Percentiles rank a stretch among this genome's conserved stretches.
Evolutionary conservation across 1,140 invertebrate species (phyloP).

Genomic region (Sarcophaga peregrina): DNA sequence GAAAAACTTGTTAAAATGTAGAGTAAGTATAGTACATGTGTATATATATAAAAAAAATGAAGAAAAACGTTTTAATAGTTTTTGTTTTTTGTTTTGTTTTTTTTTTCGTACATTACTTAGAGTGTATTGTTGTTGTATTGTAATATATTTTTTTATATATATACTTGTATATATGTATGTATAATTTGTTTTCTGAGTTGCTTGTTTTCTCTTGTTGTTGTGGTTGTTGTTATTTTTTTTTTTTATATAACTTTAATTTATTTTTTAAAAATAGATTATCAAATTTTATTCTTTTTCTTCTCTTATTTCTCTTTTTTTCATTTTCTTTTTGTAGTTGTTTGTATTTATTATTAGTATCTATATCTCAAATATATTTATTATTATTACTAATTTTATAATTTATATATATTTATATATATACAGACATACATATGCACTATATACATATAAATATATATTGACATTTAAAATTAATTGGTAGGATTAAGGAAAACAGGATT

Average conservation of each 20-base stretch:
- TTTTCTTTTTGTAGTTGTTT: slow-evolving; percentile 17
- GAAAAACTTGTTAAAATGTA: too few relatives aligned
- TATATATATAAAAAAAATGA: not conserved
- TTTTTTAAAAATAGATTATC: slow-evolving; percentile 37
- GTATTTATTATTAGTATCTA: slow-evolving; percentile 18
- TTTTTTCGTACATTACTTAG: slow-evolving; percentile 16
- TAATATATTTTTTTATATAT: not conserved
- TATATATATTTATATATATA: slow-evolving; percentile 37
- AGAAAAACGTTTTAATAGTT: not conserved
- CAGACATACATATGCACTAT: not conserved
- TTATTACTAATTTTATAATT: too few relatives aligned
- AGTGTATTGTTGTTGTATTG: not conserved
- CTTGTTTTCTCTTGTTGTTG: slow-evolving; percentile 3
- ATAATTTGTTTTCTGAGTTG: slow-evolving; percentile 33
- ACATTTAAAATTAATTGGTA: slow-evolving; percentile 9
- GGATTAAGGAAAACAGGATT: too few relatives aligned
- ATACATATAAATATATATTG: slow-evolving; percentile 27
- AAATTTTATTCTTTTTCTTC: not conserved
- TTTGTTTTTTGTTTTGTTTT: slow-evolving; percentile 11
- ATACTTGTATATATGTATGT: not conserved
- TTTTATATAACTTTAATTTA: not conserved
- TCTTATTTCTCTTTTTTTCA: not conserved
- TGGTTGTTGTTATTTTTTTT: not conserved
- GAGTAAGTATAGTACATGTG: not conserved
- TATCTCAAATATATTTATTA: slow-evolving; percentile 49